Evolutionary conservation across 2,797 vertebrate genomes (phyloP), one percentile per base, ranked within the genome.

Genomic region (Silurus aristotelis): DNA sequence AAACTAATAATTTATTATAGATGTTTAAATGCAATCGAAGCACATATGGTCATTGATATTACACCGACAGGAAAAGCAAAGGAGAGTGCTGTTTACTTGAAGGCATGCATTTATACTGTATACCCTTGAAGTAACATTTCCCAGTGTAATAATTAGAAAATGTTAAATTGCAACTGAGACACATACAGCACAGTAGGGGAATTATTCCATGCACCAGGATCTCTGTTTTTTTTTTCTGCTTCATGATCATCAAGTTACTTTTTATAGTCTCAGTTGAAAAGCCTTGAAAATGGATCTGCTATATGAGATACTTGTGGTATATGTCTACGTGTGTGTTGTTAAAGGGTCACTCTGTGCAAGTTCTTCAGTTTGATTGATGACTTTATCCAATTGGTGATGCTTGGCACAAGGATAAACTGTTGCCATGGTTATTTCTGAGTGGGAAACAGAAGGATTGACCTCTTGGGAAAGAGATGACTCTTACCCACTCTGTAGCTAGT

Each of bases 351-450:
- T 80, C 68, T 63, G 87, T 91, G 92, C 92, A 89, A 91, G 91
- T 83, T 88, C 92, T 93, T 93, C 90, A 93, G 92, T 90, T 90
- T 92, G 92, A 95, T 95, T 93, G 92, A 94, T 94, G 91, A 89
- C 85, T 91, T 91, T 93, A 92, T 93, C 91, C 91, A 86, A 82
- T 88, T 89, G 89, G 91, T 87, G 79, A 88, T 87, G 89, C 90
- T 91, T 93, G 89, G 70, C 84, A 89, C 91, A 92, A 91, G 91
- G 82, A 82, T 92, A 92, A 92, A 91, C 91, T 92, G 94, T 95
- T 94, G 93, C 94, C 93, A 95, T 95, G 94, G 94, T 94, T 94
- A 93, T 94, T 91, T 93, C 91, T 90, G 91, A 93, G 92, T 91
- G 86, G 90, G 94, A 93, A 94, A 90, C 87, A 58, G 87, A 91